These are phyloP conservation scores for Musca vetustissima DNA, from an alignment of 1,140 invertebrate species.

Conservation along the genomic window DNA sequence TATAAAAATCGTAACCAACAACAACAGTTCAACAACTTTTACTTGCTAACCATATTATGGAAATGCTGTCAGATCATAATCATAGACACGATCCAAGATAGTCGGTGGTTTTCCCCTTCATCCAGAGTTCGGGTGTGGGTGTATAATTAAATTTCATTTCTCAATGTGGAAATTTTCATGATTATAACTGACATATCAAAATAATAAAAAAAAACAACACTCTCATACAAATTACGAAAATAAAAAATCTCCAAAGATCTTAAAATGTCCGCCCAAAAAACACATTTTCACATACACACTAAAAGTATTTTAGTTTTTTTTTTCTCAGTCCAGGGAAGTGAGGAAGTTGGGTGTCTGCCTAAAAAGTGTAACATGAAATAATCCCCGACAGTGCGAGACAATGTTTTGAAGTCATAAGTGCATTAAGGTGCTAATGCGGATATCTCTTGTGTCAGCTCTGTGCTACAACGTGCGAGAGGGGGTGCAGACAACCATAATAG, in stretches of 20 bases:
- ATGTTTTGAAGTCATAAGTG: neutral
- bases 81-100: too few species aligned
- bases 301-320: neutral
- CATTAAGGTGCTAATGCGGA: neutral
- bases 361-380: too few species aligned
- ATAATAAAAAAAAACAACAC: too few species aligned
- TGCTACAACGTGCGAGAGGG: neutral
- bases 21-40: slow-evolving; percentile 19
- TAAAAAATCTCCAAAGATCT: neutral
- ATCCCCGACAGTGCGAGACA: too few species aligned
- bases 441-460: neutral
- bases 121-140: neutral
- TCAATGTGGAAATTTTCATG: neutral
- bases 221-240: neutral
- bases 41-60: neutral
- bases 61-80: too few species aligned
- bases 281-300: too few species aligned
- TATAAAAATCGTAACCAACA: neutral
- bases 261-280: slow-evolving; percentile 1
- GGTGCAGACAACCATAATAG: neutral
- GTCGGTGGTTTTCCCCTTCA: neutral
- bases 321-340: too few species aligned
- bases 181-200: slow-evolving; percentile 4
- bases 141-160: neutral
- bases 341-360: too few species aligned